Conservation (phyloP, 2,888 invertebrate genomes). For the Drosophila infuscata region DNA sequence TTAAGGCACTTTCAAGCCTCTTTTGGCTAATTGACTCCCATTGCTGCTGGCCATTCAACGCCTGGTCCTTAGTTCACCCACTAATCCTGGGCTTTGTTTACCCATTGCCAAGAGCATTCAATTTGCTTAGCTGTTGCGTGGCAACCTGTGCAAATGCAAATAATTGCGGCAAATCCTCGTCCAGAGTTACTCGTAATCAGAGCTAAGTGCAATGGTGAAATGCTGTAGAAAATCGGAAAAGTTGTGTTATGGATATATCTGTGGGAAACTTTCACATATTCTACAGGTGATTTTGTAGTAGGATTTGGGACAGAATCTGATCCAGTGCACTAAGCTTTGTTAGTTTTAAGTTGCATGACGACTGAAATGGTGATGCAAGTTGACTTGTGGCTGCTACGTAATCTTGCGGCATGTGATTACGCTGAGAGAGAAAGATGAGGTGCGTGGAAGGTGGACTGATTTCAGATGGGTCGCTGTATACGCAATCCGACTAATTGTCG, state of each 20-base stretch:
- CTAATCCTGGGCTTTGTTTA: conserved; percentile 16
- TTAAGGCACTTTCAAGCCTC: conserved; percentile 3
- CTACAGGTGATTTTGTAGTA: not conserved
- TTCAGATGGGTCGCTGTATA: conserved; percentile 29
- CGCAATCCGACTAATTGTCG: conserved; percentile 67
- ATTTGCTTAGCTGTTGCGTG: conserved; percentile 13
- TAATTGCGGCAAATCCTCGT: not conserved
- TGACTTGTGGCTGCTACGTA: conserved; percentile 20
- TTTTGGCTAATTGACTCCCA: conserved; percentile 31
- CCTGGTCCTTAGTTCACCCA: conserved; percentile 11
- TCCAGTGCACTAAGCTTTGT: not conserved
- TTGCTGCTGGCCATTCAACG: conserved; percentile 8
- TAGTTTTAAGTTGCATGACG: not conserved
- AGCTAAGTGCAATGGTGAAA: not conserved
- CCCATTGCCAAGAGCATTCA: conserved; percentile 7
- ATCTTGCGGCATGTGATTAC: conserved; percentile 20
- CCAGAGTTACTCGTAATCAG: not conserved
- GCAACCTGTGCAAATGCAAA: conserved; percentile 13
- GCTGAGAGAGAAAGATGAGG: not conserved
- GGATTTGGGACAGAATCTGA: not conserved
- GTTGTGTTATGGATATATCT: not conserved
- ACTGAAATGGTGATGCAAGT: not conserved
- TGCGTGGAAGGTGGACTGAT: not conserved
- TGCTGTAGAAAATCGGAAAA: not conserved
- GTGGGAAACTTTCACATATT: not conserved